Conservation (phyloP, 1,140 invertebrate species). For the Drosophila suzukii region DNA sequence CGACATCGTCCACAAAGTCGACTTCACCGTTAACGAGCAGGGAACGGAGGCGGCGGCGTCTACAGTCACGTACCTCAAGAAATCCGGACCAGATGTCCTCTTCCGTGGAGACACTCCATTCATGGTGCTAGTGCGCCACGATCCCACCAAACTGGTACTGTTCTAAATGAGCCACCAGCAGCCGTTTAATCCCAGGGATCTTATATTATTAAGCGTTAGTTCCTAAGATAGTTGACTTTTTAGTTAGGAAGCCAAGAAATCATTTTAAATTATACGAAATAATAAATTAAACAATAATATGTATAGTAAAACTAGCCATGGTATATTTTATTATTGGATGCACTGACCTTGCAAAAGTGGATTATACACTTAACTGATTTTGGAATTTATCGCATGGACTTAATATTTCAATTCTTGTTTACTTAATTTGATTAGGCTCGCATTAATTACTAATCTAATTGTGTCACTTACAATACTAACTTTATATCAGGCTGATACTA, state of each 20-base stretch:
- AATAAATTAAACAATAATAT: too few relatives aligned
- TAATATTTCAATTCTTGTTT: too few relatives aligned
- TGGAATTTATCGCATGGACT: too few relatives aligned
- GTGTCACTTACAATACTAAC: too few relatives aligned
- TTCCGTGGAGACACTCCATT: constrained; percentile 90
- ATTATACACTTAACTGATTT: too few relatives aligned
- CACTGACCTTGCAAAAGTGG: too few relatives aligned
- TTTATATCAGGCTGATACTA: too few relatives aligned
- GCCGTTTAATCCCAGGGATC: constrained; percentile 5
- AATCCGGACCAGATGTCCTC: constrained; percentile 85
- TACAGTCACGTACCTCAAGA: constrained; percentile 86
- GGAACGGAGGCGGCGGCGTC: constrained; percentile 89
- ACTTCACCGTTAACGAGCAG: constrained; percentile 88
- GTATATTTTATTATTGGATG: too few relatives aligned
- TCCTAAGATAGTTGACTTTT: constrained; percentile 42
- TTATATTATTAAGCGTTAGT: neutral
- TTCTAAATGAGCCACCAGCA: constrained; percentile 85
- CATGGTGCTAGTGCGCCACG: constrained; percentile 89
- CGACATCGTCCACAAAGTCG: constrained; percentile 88
- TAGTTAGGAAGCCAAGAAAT: constrained; percentile 31
- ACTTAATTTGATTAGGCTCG: too few relatives aligned
- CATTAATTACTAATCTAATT: too few relatives aligned
- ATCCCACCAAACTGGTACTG: constrained; percentile 86
- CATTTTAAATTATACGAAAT: constrained; percentile 15
- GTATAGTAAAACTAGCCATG: too few relatives aligned